A percentile compares a stretch with the other conserved stretches of the same genome.
Evolutionary conservation across 2,797 vertebrate species (phyloP).

Genomic region (Australoheros facetus): DNA sequence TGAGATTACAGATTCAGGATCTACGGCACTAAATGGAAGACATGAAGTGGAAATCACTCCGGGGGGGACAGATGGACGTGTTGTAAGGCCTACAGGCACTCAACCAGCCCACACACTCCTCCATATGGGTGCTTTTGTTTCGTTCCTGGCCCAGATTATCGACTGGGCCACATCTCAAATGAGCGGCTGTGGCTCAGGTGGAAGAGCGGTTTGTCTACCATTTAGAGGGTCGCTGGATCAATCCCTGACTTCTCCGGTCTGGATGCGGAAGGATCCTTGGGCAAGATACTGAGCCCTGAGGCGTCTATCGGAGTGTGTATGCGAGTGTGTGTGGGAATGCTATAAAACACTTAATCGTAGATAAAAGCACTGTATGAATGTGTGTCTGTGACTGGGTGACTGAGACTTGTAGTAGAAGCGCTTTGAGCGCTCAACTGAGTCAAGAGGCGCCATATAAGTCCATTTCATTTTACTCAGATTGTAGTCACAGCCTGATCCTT

Average conservation of each 20-base stretch:
- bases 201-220: neutral
- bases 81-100: conserved; percentile 12
- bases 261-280: no score
- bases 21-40: neutral
- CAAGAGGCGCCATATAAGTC: neutral
- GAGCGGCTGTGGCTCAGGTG: neutral
- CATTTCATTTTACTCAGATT: conserved; percentile 26
- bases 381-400: no score
- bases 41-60: neutral
- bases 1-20: neutral
- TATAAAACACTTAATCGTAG: neutral
- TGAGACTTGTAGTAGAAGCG: neutral
- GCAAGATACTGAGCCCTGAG: no score
- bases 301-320: no score
- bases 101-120: conserved; percentile 8
- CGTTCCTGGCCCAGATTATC: conserved; percentile 46
- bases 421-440: neutral
- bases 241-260: accelerated
- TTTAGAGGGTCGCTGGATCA: neutral
- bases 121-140: conserved; percentile 47
- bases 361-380: neutral
- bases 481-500: conserved; percentile 45
- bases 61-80: neutral
- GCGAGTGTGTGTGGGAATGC: neutral
- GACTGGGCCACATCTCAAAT: conserved; percentile 61